Percentiles rank a stretch among this genome's conserved stretches.
These are phyloP conservation scores for Phyllotreta cruciferae DNA, from an alignment of 2,888 invertebrate species.

Conservation along the genomic window DNA sequence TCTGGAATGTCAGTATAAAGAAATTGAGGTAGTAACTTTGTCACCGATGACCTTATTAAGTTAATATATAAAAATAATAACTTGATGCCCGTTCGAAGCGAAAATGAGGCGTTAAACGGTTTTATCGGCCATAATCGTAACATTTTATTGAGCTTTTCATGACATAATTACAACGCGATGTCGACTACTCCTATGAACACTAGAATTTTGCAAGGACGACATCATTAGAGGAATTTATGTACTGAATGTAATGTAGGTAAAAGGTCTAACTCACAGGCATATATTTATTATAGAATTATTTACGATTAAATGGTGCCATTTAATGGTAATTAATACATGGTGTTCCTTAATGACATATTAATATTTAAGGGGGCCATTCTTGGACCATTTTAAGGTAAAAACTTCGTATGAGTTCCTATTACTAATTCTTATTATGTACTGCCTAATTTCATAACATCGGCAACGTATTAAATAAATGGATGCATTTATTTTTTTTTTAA, in stretches of 20 bases:
- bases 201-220: constrained; percentile 18
- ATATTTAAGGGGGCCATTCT: no score
- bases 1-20: not conserved
- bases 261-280: no score
- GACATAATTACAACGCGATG: constrained; percentile 35
- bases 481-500: no score
- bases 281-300: no score
- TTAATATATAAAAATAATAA: constrained; percentile 35
- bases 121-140: constrained; percentile 30
- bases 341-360: no score
- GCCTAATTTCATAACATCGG: no score
- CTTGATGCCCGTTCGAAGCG: constrained; percentile 25
- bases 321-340: no score
- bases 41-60: constrained; percentile 28
- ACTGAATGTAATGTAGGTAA: not conserved
- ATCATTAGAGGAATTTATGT: constrained; percentile 26
- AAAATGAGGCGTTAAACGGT: constrained; percentile 31
- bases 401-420: no score
- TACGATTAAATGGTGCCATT: no score
- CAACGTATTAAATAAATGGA: no score
- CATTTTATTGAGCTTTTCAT: constrained; percentile 34
- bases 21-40: constrained; percentile 5
- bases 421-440: no score
- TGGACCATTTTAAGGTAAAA: no score
- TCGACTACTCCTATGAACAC: constrained; percentile 20